Evolutionary conservation across 2,888 invertebrate genomes (phyloP).

Genomic region (Pseudoips prasinana): DNA sequence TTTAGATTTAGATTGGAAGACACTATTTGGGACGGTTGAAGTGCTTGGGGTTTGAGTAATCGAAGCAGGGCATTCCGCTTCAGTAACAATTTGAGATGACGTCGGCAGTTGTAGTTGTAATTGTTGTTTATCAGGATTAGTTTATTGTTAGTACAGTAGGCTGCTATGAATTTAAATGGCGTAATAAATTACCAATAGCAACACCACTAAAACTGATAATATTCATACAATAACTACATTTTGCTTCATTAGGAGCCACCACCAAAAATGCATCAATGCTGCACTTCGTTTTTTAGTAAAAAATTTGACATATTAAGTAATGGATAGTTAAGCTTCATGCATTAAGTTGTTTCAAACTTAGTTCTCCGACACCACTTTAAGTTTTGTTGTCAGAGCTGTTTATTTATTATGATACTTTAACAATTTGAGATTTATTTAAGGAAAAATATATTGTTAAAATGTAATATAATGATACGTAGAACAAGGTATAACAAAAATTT

Average conservation of each 20-base stretch:
- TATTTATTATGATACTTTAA: too few species aligned
- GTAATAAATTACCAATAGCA: conserved; percentile 1
- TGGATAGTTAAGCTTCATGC: neutral
- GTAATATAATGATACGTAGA: too few species aligned
- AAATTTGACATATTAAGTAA: neutral
- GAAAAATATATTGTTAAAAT: too few species aligned
- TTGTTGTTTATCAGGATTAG: neutral
- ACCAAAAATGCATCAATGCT: conserved; percentile 2
- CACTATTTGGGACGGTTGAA: neutral
- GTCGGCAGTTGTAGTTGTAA: neutral
- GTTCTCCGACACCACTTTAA: too few species aligned
- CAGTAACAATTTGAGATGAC: neutral
- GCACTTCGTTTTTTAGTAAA: conserved; percentile 1
- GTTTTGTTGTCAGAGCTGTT: too few species aligned
- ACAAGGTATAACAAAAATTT: too few species aligned
- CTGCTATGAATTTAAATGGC: conserved; percentile 1
- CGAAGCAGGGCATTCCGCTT: too few species aligned
- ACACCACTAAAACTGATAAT: conserved; percentile 1
- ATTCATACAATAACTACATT: neutral
- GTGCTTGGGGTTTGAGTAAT: too few species aligned
- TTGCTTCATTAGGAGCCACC: conserved; percentile 3
- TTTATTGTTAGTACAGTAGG: neutral
- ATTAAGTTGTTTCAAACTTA: too few species aligned
- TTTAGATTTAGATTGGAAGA: neutral
- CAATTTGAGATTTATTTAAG: too few species aligned